Evolutionary conservation across 2,113 vertebrate species (phyloP), one percentile per base, ranked within the genome.

Genomic region (Nothoprocta pentlandii): DNA sequence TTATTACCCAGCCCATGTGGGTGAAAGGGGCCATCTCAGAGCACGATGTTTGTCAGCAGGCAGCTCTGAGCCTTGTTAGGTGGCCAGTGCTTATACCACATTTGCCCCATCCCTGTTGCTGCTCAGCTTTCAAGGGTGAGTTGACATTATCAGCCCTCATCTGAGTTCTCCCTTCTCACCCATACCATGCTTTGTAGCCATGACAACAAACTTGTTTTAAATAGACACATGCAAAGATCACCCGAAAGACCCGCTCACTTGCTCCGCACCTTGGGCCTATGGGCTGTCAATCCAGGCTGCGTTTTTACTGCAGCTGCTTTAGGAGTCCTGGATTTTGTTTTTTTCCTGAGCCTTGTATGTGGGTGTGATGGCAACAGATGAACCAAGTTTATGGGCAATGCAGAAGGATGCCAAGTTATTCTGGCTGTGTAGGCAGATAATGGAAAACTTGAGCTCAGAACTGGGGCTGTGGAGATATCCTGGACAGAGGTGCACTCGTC

Each of bases 261-360:
- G 49, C 87, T 80, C 58, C 76, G 74, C 92, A 97, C 80, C 84
- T 94, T 87, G 84, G 86, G 89, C 70, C 81, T 80, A 36, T 73
- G 59, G 83, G 83, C 91, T 94, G 46, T 90, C 82, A 81, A 44
- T 94, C 76, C 69, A 74, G 80, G 59, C 93, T 96, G 53, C 90
- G 82, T 94, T 97, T 96, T 97, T 93, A 76, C 92, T 95, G 92
- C 94, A 96, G 95, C 93, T 97, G 94, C 86, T 87, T 94, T 64
- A 94, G 88, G 92, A 94, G 92, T 69, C 80, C 63, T 95, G 81
- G 89, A 95, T 46, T 46, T 49, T 49, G 20, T 49, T 95, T 95
- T 59, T 30, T 91, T 86, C 63, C 75, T 94, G 89, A 95, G 83
- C 87, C 61, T 71, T 81, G 49, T 76, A 70, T 0, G 95, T 96